These are phyloP conservation scores for Hydrotaea diabolus DNA, from an alignment of 2,888 invertebrate genomes.

Conservation along the genomic window DNA sequence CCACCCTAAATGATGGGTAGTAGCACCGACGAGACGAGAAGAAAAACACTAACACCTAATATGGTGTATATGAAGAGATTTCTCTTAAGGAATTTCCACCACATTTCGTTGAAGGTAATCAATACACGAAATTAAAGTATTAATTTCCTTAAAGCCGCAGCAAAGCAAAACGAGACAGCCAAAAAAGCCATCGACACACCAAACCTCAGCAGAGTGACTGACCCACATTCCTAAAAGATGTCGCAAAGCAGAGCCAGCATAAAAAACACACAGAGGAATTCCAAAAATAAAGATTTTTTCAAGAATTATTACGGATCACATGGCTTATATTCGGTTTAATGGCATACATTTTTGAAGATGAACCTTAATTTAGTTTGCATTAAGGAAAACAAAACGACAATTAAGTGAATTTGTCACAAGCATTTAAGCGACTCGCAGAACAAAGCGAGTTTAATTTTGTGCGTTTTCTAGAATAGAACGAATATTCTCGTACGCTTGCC, in stretches of 20 bases:
- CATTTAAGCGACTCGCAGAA: slow-evolving; percentile 15
- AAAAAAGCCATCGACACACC: neutral
- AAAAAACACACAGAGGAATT: neutral
- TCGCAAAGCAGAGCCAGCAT: neutral
- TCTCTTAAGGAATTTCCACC: slow-evolving; percentile 49
- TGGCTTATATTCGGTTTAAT: neutral
- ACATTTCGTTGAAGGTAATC: slow-evolving; percentile 41
- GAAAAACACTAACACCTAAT: slow-evolving; percentile 44
- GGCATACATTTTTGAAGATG: slow-evolving; percentile 23
- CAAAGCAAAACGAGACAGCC: neutral
- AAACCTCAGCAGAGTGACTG: slow-evolving; percentile 15
- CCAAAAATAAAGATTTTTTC: slow-evolving; percentile 9
- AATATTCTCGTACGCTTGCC: neutral
- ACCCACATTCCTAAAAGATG: slow-evolving; percentile 37
- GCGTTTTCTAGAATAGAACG: slow-evolving; percentile 5
- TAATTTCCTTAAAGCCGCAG: neutral
- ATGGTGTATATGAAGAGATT: slow-evolving; percentile 45
- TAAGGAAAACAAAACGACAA: neutral
- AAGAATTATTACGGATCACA: slow-evolving; percentile 28
- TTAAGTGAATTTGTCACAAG: slow-evolving; percentile 28
- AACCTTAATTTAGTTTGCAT: slow-evolving; percentile 12
- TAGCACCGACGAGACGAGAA: neutral
- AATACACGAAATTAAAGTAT: slow-evolving; percentile 44
- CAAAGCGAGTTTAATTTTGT: slow-evolving; percentile 20
- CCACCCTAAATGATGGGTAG: neutral